These are phyloP conservation scores for Notoglanidium macrostoma DNA, from an alignment of 2,797 vertebrate genomes.

Conservation along the genomic window DNA sequence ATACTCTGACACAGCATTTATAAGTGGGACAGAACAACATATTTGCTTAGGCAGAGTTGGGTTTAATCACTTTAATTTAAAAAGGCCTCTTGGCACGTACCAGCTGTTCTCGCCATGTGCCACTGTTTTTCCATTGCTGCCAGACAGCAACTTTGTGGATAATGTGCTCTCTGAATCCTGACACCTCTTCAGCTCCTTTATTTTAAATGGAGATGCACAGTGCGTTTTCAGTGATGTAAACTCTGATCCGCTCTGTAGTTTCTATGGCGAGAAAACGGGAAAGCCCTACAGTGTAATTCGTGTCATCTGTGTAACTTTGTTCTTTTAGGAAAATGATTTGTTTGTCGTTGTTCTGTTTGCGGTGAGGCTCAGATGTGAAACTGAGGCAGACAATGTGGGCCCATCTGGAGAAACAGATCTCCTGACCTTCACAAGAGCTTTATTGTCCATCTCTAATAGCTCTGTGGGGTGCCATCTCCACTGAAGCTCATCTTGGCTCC, in stretches of 20 bases:
- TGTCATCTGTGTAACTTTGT: constrained; percentile 17
- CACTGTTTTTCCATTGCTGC: constrained; percentile 39
- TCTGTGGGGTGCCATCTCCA: constrained; percentile 56
- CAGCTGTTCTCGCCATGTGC: constrained; percentile 52
- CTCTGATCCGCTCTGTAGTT: background rate
- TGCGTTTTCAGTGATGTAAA: constrained; percentile 3
- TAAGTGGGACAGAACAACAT: constrained; percentile 34
- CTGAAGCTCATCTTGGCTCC: constrained; percentile 38
- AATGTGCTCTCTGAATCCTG: constrained; percentile 23
- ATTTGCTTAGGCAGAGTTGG: constrained; percentile 18
- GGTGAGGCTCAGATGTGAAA: constrained; percentile 37
- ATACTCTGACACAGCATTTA: constrained; percentile 45
- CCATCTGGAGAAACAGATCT: constrained; percentile 60
- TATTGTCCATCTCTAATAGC: constrained; percentile 67
- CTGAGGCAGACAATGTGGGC: constrained; percentile 54
- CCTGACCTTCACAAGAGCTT: constrained; percentile 72
- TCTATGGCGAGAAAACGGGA: constrained; percentile 1
- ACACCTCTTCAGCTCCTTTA: constrained; percentile 7
- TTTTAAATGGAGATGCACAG: constrained; percentile 7
- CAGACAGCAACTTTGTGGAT: constrained; percentile 27
- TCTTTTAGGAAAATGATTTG: constrained; percentile 29
- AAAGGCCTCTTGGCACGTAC: constrained; percentile 35
- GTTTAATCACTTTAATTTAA: constrained; percentile 49
- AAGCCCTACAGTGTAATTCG: constrained; percentile 9
- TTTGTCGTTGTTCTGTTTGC: constrained; percentile 40